Conservation (phyloP, 2,113 vertebrate genomes). For the Xenopus borealis region DNA sequence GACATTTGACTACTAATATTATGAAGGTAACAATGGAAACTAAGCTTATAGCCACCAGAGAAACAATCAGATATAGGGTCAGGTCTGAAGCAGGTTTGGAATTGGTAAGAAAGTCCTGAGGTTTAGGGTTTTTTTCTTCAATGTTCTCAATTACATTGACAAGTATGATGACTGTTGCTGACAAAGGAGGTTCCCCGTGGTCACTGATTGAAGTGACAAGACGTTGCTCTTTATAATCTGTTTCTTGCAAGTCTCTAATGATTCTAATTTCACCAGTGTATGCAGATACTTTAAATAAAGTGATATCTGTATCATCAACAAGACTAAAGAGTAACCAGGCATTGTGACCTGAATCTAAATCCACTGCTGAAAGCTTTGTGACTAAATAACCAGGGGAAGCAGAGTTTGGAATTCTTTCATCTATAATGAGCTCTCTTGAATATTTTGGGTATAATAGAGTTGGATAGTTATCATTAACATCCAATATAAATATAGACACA, state of each 20-base stretch:
- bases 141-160: slow-evolving; percentile 56
- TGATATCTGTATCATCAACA: slow-evolving; percentile 63
- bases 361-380: slow-evolving; percentile 72
- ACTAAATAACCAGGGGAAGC: slow-evolving; percentile 65
- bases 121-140: slow-evolving; percentile 56
- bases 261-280: slow-evolving; percentile 77
- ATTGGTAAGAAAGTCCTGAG: slow-evolving; percentile 52
- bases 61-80: slow-evolving; percentile 59
- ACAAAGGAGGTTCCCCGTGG: slow-evolving; percentile 71
- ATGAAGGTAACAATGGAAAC: slow-evolving; percentile 57
- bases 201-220: slow-evolving; percentile 74
- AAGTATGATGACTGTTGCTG: slow-evolving; percentile 68
- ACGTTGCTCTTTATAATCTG: slow-evolving; percentile 68
- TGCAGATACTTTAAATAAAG: slow-evolving; percentile 71
- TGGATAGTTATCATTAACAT: slow-evolving; percentile 77
- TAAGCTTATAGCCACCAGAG: slow-evolving; percentile 58
- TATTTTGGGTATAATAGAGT: slow-evolving; percentile 64
- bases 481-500: slow-evolving; percentile 65
- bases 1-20: slow-evolving; percentile 57
- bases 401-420: slow-evolving; percentile 56
- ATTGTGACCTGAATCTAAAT: slow-evolving; percentile 74
- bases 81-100: slow-evolving; percentile 56
- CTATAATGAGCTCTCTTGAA: not conserved
- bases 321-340: slow-evolving; percentile 74
- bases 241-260: slow-evolving; percentile 67